These are phyloP conservation scores for Falcaria lacertinaria DNA, from an alignment of 2,888 invertebrate species.

Conservation along the genomic window DNA sequence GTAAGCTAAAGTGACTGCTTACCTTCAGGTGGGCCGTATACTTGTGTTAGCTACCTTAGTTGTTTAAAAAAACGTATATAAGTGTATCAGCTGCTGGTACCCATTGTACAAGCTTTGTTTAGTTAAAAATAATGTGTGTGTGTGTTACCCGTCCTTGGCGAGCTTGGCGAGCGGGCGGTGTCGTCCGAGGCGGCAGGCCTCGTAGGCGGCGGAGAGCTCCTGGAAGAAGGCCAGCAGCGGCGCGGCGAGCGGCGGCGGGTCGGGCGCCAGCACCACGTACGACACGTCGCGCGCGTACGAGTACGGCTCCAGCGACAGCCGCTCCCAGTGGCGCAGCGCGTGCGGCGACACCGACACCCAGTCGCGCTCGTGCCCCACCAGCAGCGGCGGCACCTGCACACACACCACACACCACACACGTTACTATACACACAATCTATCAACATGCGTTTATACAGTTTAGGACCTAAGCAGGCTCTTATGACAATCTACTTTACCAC, in stretches of 20 bases:
- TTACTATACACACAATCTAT: too few species aligned
- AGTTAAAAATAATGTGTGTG: too few species aligned
- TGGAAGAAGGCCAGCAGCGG: slow-evolving; percentile 93
- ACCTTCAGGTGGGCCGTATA: too few species aligned
- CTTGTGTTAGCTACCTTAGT: too few species aligned
- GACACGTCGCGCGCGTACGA: slow-evolving; percentile 96
- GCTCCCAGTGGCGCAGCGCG: slow-evolving; percentile 97
- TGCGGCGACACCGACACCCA: slow-evolving; percentile 97
- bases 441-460: too few species aligned
- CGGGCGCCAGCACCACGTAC: slow-evolving; percentile 96
- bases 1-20: too few species aligned
- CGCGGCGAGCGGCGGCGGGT: slow-evolving; percentile 89
- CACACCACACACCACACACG: neutral
- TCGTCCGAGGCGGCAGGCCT: slow-evolving; percentile 94
- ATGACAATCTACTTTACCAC: too few species aligned
- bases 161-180: slow-evolving; percentile 94
- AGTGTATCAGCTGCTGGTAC: too few species aligned
- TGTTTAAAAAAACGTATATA: too few species aligned
- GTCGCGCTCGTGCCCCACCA: slow-evolving; percentile 97
- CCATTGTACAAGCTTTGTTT: too few species aligned
- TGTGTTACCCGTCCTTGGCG: slow-evolving; percentile 82
- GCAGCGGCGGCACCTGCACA: slow-evolving; percentile 85
- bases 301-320: slow-evolving; percentile 97
- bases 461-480: too few species aligned
- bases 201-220: slow-evolving; percentile 95